Percentiles rank a stretch among this genome's conserved stretches.
Evolutionary conservation across 1,140 invertebrate genomes (phyloP).

Genomic region (Diorhabda sublineata): DNA sequence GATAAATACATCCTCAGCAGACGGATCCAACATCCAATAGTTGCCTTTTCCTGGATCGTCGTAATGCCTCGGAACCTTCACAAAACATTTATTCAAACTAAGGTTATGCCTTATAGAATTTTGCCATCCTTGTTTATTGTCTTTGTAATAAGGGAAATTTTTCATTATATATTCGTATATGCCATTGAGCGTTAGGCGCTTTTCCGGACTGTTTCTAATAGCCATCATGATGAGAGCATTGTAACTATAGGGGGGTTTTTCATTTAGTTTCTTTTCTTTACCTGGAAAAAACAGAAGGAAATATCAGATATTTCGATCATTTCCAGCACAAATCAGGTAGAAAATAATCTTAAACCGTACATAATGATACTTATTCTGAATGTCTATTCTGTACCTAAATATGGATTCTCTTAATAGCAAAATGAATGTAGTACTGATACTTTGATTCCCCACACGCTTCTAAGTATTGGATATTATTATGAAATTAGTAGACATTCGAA

Average conservation of each 20-base stretch:
- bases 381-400: too few species aligned
- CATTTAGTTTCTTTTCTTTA: slow-evolving; percentile 59
- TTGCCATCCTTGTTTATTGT: slow-evolving; percentile 99
- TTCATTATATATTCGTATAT: slow-evolving; percentile 99
- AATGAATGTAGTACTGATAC: too few species aligned
- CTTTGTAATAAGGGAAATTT: slow-evolving; percentile 95
- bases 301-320: too few species aligned
- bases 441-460: too few species aligned
- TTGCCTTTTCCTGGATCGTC: slow-evolving; percentile 94
- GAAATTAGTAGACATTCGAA: too few species aligned
- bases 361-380: too few species aligned
- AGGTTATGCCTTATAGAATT: slow-evolving; percentile 98
- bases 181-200: slow-evolving; percentile 92
- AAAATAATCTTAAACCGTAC: too few species aligned
- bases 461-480: too few species aligned
- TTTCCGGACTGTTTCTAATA: slow-evolving; percentile 88
- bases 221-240: slow-evolving; percentile 99
- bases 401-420: too few species aligned
- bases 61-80: slow-evolving; percentile 92
- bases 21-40: slow-evolving; percentile 95
- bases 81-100: slow-evolving; percentile 96
- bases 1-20: slow-evolving; percentile 95
- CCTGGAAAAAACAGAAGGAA: slow-evolving; percentile 25
- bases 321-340: too few species aligned
- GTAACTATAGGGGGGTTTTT: slow-evolving; percentile 96